Conservation (phyloP, 2,888 invertebrate species). For the Cantharis flavilabris region DNA sequence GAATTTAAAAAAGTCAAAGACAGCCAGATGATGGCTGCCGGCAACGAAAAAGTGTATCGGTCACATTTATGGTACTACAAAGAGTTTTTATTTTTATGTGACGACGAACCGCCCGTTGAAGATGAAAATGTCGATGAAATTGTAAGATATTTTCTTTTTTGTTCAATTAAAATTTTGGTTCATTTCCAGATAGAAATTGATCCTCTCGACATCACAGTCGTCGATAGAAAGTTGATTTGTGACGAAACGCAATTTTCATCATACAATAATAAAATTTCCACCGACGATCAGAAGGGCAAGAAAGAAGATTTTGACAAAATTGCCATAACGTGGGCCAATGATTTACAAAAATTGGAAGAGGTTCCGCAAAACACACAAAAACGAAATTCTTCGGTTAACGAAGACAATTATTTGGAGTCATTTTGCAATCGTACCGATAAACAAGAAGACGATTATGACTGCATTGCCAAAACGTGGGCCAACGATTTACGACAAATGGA, state of each 20-base stretch:
- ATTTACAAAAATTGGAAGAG: background rate
- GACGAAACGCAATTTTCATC: background rate
- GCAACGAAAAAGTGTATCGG: background rate
- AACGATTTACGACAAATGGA: background rate
- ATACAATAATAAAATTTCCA: background rate
- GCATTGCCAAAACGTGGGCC: background rate
- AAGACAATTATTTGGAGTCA: background rate
- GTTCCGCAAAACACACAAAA: background rate
- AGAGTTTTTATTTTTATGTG: background rate
- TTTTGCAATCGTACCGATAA: background rate
- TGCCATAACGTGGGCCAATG: background rate
- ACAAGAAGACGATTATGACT: background rate
- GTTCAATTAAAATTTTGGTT: background rate
- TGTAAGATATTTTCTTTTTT: background rate
- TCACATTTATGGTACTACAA: background rate
- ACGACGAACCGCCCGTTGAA: background rate
- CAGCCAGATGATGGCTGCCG: background rate
- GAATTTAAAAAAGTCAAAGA: background rate
- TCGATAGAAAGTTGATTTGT: background rate
- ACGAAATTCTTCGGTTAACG: background rate
- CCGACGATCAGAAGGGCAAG: background rate
- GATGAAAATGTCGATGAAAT: background rate
- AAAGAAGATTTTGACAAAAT: background rate
- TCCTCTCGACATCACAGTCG: background rate
- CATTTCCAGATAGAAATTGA: background rate